Conservation (phyloP, 2,888 invertebrate species). For the Tolmerus cingulatus region DNA sequence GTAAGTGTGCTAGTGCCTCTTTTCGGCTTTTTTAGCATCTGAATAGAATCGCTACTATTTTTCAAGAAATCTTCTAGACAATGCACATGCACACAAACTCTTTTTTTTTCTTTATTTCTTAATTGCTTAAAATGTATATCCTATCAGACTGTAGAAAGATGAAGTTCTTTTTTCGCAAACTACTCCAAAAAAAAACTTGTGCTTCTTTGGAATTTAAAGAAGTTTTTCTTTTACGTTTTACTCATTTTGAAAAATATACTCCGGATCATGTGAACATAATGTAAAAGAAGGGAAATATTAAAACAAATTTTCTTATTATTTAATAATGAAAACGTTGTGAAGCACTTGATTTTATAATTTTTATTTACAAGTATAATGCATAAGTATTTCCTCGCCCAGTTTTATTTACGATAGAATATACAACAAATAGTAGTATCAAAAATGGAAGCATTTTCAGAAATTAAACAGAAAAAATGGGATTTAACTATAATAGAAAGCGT, state of each 20-base stretch:
- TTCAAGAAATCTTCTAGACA: background rate
- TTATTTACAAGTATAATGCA: background rate
- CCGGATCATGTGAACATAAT: background rate
- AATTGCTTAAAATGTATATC: conserved; percentile 34
- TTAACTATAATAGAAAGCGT: too few relatives aligned
- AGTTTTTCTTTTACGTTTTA: background rate
- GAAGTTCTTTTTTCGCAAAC: conserved; percentile 5
- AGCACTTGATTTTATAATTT: background rate
- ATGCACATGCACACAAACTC: background rate
- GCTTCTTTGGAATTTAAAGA: background rate
- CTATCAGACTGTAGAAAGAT: conserved; percentile 36
- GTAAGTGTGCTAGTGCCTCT: conserved; percentile 1
- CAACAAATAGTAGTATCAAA: background rate
- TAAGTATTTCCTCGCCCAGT: background rate
- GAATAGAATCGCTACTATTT: background rate
- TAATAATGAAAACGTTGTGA: background rate
- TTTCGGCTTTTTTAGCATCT: background rate
- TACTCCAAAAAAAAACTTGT: conserved; percentile 6
- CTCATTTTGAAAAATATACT: background rate
- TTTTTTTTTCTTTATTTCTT: conserved; percentile 2
- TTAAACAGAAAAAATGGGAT: too few relatives aligned
- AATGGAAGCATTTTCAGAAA: background rate
- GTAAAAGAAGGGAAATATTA: background rate
- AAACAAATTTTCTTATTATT: background rate
- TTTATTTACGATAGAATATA: background rate